These are phyloP conservation scores for Pluvianellus socialis DNA, from an alignment of 2,113 vertebrate genomes.

Conservation along the genomic window DNA sequence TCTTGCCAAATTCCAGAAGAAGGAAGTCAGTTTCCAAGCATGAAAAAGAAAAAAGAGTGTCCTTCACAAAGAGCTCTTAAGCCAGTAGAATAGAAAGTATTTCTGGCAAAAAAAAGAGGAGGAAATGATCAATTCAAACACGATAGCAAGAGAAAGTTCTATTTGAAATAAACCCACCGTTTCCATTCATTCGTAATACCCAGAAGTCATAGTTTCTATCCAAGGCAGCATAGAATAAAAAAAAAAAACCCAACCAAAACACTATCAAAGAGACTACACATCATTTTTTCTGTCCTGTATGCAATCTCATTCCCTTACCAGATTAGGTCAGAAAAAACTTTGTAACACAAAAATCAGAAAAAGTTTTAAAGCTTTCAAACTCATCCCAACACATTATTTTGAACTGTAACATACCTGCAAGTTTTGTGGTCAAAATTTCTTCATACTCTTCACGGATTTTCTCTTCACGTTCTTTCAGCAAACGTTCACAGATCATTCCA, in stretches of 20 bases:
- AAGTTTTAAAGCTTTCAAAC: neutral
- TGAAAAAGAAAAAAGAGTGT: neutral
- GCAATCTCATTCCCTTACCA: neutral
- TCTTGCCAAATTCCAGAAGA: conserved; percentile 38
- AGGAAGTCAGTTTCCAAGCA: conserved; percentile 26
- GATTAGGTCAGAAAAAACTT: neutral
- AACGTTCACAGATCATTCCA: conserved; percentile 98
- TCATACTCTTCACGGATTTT: conserved; percentile 98
- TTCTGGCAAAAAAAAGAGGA: neutral
- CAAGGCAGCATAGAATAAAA: neutral
- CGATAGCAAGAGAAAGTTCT: neutral
- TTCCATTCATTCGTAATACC: neutral
- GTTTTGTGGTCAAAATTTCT: conserved; percentile 95
- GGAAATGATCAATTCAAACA: neutral
- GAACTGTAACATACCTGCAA: conserved; percentile 84
- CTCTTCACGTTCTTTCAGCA: conserved; percentile 97
- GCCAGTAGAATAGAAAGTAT: neutral
- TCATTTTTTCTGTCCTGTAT: neutral
- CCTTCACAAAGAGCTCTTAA: conserved; percentile 36
- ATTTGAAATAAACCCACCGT: conserved; percentile 30
- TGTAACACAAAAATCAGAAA: neutral
- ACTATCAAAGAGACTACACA: neutral
- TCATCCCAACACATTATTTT: neutral
- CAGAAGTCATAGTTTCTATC: neutral
- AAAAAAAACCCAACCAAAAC: neutral